These are phyloP conservation scores for Cephus sareptanus DNA, from an alignment of 2,888 invertebrate genomes.

Conservation along the genomic window DNA sequence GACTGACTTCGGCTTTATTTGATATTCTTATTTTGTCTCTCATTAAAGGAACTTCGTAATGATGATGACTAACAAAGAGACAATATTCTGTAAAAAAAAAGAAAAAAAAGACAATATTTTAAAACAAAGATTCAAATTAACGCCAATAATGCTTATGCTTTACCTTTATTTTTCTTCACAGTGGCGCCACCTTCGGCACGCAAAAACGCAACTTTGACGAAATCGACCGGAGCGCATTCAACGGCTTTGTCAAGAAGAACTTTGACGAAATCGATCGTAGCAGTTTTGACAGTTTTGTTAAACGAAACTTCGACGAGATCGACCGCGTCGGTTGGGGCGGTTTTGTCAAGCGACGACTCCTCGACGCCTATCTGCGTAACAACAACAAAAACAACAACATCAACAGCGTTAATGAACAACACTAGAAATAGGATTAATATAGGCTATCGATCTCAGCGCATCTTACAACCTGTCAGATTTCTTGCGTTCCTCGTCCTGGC, in stretches of 20 bases:
- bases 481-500: not conserved
- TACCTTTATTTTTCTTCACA: constrained; percentile 19
- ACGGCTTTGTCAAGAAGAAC: constrained; percentile 70
- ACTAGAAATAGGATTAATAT: not conserved
- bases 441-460: not conserved
- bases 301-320: constrained; percentile 68
- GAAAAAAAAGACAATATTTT: not conserved
- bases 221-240: constrained; percentile 71
- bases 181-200: constrained; percentile 61
- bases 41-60: not conserved
- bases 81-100: not conserved
- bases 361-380: constrained; percentile 22
- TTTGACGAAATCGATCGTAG: constrained; percentile 76
- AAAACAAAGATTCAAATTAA: not conserved
- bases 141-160: not conserved
- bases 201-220: constrained; percentile 72
- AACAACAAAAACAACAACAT: not conserved
- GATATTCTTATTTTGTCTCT: not conserved
- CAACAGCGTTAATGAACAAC: not conserved
- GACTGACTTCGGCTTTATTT: not conserved
- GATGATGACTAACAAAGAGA: not conserved
- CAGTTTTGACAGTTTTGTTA: constrained; percentile 72
- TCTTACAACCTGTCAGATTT: not conserved
- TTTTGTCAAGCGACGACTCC: constrained; percentile 61
- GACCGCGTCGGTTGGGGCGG: constrained; percentile 65